Base-by-base conservation (phyloP, 2,797 vertebrate species). In the Remorina albescens region DNA sequence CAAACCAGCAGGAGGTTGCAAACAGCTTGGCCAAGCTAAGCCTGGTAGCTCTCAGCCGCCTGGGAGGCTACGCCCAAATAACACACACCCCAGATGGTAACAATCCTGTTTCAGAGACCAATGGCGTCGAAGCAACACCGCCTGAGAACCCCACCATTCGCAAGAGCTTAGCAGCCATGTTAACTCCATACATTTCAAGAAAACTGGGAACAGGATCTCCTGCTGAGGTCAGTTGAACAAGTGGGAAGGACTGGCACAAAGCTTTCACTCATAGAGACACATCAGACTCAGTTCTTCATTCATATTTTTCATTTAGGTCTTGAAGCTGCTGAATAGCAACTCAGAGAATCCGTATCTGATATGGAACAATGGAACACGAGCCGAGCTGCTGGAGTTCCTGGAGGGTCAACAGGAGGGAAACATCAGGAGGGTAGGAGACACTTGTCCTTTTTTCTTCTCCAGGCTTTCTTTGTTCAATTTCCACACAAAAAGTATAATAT, bases 301-400 rank as follows among this genome's bases (percentile, higher is more conserved):
- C 8, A 13, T 51, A 12, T 30, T 66, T 57, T 83, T 19, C 26
- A 0, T 84, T 26, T 88, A 98, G 98, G 96, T 97, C 60, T 86
- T 99, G 89, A 99, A 99, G 95, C 95, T 98, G 93, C 93, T 99
- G 37, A 99, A 99, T 77, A 98, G 97, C 88, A 99, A 99, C 85
- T 97, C 97, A 0, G 98, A 99, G 91, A 99, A 94, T 60, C 98
- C 98, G 0, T 99, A 99, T 80, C 92, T 99, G 83, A 99, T 99
- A 91, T 99, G 98, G 98, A 99, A 97, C 91, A 99, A 99, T 19
- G 95, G 95, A 4, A 99, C 98, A 3, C 90, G 98, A 91, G 97
- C 96, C 2, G 98, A 99, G 86, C 94, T 99, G 54, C 89, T 98
- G 62, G 98, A 99, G 87, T 99, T 99, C 86, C 94, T 99, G 87